These are phyloP conservation scores for Anguilla megastoma DNA, from an alignment of 2,797 vertebrate species.

Conservation along the genomic window DNA sequence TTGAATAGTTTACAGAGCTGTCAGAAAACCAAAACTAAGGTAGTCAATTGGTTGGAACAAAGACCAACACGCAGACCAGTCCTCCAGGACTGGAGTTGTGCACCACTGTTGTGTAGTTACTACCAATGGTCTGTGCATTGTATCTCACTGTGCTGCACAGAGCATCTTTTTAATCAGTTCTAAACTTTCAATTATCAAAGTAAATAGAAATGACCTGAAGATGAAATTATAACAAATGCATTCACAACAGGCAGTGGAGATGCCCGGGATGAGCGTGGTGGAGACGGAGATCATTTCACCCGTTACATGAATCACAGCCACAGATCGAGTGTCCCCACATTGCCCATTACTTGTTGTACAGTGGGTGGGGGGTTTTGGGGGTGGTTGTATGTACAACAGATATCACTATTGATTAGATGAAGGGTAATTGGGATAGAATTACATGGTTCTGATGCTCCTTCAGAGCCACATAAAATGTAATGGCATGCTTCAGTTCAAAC, in stretches of 20 bases:
- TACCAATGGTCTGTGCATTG: not conserved
- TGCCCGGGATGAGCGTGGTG: not conserved
- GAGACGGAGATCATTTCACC: not conserved
- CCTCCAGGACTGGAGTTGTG: too few relatives aligned
- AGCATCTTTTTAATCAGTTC: not conserved
- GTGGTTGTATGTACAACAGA: not conserved
- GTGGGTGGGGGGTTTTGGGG: too few relatives aligned
- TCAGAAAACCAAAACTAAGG: too few relatives aligned
- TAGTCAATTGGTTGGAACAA: too few relatives aligned
- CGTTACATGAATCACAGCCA: not conserved
- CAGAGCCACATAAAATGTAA: not conserved
- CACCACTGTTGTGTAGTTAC: too few relatives aligned
- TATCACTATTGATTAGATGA: not conserved
- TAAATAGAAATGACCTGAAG: not conserved
- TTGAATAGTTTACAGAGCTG: too few relatives aligned
- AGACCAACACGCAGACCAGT: too few relatives aligned
- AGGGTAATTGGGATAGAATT: not conserved
- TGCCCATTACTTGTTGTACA: not conserved
- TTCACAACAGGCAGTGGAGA: not conserved
- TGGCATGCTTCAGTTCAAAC: not conserved
- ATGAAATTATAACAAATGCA: not conserved
- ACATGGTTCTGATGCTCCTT: not conserved
- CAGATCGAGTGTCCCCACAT: not conserved
- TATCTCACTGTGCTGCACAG: not conserved
- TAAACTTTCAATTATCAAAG: not conserved